Evolutionary conservation across 2,113 vertebrate genomes (phyloP).

Genomic region (Plestiodon gilberti): DNA sequence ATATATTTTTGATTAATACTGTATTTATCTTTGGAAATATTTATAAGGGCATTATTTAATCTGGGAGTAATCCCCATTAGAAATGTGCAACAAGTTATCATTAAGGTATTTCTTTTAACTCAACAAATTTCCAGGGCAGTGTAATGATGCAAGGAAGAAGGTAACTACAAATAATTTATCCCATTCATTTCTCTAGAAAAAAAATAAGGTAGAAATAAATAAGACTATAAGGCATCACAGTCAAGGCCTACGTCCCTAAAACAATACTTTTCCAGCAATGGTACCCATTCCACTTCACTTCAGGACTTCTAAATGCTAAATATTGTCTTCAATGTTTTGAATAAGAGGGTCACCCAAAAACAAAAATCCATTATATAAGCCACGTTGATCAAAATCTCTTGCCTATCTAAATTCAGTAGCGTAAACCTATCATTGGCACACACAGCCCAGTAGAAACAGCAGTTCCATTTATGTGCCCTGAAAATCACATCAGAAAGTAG

Average conservation of each 20-base stretch:
- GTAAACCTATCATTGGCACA: neutral
- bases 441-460: neutral
- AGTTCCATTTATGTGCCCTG: neutral
- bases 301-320: neutral
- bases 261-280: neutral
- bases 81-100: constrained; percentile 15
- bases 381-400: neutral
- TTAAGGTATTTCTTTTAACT: constrained; percentile 48
- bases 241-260: neutral
- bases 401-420: neutral
- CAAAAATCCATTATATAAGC: neutral
- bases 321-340: neutral
- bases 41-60: constrained; percentile 16
- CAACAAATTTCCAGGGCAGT: constrained; percentile 46
- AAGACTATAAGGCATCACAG: neutral
- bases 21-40: constrained; percentile 30
- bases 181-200: constrained; percentile 13
- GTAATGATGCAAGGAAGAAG: constrained; percentile 34
- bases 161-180: constrained; percentile 27
- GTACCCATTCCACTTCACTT: neutral
- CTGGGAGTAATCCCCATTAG: constrained; percentile 37
- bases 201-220: neutral
- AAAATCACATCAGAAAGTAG: neutral
- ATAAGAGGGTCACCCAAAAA: neutral
- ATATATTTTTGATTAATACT: neutral